phyloP scores from a whole-genome alignment of 2,113 vertebrate species.

The Jaculus jaculus region DNA sequence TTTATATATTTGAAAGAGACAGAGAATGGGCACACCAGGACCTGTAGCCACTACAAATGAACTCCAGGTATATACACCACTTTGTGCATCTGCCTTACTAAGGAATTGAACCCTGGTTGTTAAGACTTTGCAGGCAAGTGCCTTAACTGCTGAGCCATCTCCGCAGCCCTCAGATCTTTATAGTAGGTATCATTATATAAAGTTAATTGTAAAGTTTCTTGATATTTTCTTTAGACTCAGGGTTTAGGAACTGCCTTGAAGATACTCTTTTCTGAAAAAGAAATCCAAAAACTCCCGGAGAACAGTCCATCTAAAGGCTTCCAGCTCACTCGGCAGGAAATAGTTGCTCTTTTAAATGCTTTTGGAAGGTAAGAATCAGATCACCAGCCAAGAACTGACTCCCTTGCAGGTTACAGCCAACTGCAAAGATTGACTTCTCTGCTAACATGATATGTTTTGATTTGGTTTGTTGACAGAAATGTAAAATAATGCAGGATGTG shows the following conservation, averaged over 20 bases:
- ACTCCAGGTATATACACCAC: too few relatives aligned
- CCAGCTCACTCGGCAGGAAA: slow-evolving; percentile 96
- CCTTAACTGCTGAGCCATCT: too few relatives aligned
- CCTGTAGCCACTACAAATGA: too few relatives aligned
- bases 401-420: not conserved
- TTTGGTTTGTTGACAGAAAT: not conserved
- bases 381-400: not conserved
- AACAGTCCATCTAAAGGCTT: slow-evolving; percentile 95
- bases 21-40: too few relatives aligned
- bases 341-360: slow-evolving; percentile 94
- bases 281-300: slow-evolving; percentile 95
- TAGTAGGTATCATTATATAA: not conserved
- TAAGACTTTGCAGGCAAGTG: too few relatives aligned
- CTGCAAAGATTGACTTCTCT: not conserved
- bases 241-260: slow-evolving; percentile 97
- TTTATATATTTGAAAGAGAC: too few relatives aligned
- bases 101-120: too few relatives aligned
- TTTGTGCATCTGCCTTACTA: too few relatives aligned
- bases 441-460: not conserved
- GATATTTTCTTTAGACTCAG: slow-evolving; percentile 88
- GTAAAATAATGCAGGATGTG: not conserved
- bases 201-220: not conserved
- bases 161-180: not conserved
- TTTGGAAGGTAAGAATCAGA: slow-evolving; percentile 90
- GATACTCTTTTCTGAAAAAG: slow-evolving; percentile 97